These are phyloP conservation scores for Cephus spinipes DNA, from an alignment of 2,888 invertebrate species.

Conservation along the genomic window DNA sequence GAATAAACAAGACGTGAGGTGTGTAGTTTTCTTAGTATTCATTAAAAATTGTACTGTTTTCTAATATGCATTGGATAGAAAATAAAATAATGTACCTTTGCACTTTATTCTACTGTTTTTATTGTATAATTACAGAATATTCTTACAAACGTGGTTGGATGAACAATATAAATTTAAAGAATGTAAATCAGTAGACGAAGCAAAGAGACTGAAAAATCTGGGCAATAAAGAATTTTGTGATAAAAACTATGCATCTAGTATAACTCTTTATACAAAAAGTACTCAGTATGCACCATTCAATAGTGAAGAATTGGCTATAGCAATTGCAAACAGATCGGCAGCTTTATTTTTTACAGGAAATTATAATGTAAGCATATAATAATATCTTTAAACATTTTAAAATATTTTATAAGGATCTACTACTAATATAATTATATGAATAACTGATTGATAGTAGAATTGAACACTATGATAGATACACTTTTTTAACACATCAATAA, in stretches of 20 bases:
- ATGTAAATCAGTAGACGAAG: constrained; percentile 56
- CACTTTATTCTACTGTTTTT: background rate
- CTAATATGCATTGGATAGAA: background rate
- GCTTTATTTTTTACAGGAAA: constrained; percentile 72
- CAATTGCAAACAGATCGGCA: constrained; percentile 79
- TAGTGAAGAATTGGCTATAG: constrained; percentile 72
- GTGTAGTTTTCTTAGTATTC: constrained; percentile 19
- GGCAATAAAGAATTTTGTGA: constrained; percentile 73
- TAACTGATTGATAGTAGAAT: too few relatives aligned
- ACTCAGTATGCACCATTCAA: constrained; percentile 71
- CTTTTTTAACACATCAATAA: too few relatives aligned
- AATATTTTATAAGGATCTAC: constrained; percentile 6
- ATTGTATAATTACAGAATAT: constrained; percentile 46
- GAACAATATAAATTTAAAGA: constrained; percentile 51
- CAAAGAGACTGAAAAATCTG: constrained; percentile 62
- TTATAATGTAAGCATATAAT: constrained; percentile 69
- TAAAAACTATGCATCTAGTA: constrained; percentile 69
- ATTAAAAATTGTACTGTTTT: background rate
- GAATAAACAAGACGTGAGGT: constrained; percentile 38
- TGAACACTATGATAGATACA: too few relatives aligned
- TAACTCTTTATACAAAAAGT: constrained; percentile 74
- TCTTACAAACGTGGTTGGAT: constrained; percentile 59
- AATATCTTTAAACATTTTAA: constrained; percentile 6
- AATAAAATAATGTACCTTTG: background rate
- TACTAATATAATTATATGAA: too few relatives aligned